phyloP scores from a whole-genome alignment of 2,888 invertebrate species.

The Lottia gigantea region DNA sequence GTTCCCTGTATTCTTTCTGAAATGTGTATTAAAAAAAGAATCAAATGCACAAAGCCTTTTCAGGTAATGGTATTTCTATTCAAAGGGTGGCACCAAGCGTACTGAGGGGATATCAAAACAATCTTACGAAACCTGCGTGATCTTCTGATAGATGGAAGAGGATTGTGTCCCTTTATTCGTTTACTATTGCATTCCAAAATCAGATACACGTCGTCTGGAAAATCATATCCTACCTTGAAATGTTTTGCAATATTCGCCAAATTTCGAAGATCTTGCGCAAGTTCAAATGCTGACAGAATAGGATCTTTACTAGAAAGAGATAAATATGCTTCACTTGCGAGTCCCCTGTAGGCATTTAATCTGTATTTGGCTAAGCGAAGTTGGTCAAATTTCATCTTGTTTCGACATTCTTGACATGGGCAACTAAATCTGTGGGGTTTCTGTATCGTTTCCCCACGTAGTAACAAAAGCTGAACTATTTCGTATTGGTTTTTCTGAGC shows the following conservation, averaged over 20 bases:
- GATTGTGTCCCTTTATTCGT: too few relatives aligned
- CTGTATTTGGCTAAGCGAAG: constrained; percentile 64
- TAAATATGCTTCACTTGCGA: constrained; percentile 65
- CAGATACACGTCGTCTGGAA: too few relatives aligned
- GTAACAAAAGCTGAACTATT: constrained; percentile 59
- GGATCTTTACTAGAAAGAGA: constrained; percentile 65
- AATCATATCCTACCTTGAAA: constrained; percentile 54
- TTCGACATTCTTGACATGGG: constrained; percentile 58
- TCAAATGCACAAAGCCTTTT: too few relatives aligned
- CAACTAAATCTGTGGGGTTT: constrained; percentile 65
- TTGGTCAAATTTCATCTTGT: constrained; percentile 61
- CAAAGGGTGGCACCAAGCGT: too few relatives aligned
- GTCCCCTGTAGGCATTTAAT: constrained; percentile 62
- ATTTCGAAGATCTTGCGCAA: constrained; percentile 58
- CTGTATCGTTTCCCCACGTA: constrained; percentile 60
- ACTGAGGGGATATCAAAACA: too few relatives aligned
- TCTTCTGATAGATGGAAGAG: too few relatives aligned
- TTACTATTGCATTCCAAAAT: too few relatives aligned
- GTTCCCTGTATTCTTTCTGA: constrained; percentile 61
- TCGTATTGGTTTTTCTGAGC: constrained; percentile 66
- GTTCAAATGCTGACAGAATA: constrained; percentile 63
- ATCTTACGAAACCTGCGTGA: too few relatives aligned
- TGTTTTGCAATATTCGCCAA: constrained; percentile 62
- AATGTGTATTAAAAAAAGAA: not conserved
- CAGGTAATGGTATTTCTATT: too few relatives aligned